These are phyloP conservation scores for Timandra comae DNA, from an alignment of 2,888 invertebrate genomes.

Conservation along the genomic window DNA sequence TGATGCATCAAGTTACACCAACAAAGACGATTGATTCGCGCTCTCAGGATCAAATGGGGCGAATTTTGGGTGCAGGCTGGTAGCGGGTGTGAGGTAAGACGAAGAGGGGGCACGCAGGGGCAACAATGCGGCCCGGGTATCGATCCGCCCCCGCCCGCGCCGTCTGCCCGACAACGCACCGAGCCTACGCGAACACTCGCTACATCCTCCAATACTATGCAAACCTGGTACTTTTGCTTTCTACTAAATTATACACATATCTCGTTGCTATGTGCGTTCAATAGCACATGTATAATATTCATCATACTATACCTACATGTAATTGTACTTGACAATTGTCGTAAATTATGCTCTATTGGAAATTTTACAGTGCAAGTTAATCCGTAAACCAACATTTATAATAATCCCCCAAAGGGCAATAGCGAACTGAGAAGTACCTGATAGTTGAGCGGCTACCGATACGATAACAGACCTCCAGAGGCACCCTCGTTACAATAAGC, in stretches of 20 bases:
- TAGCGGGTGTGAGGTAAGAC: slow-evolving; percentile 40
- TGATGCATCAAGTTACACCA: slow-evolving; percentile 61
- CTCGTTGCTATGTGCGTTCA: too few species aligned
- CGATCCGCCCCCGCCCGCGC: slow-evolving; percentile 59
- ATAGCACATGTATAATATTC: too few species aligned
- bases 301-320: too few species aligned
- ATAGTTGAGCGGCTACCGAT: slow-evolving; percentile 9
- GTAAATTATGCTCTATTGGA: too few species aligned
- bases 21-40: slow-evolving; percentile 70
- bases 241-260: slow-evolving; percentile 33
- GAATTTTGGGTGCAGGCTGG: slow-evolving; percentile 60
- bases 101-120: slow-evolving; percentile 41
- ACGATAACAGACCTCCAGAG: slow-evolving; percentile 39
- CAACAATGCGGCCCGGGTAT: slow-evolving; percentile 73
- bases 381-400: slow-evolving; percentile 29
- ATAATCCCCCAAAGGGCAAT: slow-evolving; percentile 28
- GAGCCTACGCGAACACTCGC: slow-evolving; percentile 44
- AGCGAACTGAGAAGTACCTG: slow-evolving; percentile 26
- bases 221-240: slow-evolving; percentile 66
- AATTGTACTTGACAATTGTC: too few species aligned
- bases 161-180: slow-evolving; percentile 52
- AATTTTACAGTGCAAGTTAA: slow-evolving; percentile 30
- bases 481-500: slow-evolving; percentile 34
- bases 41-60: slow-evolving; percentile 69
- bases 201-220: slow-evolving; percentile 50